Base-by-base conservation (phyloP, 2,113 vertebrate species). In the Egretta garzetta region DNA sequence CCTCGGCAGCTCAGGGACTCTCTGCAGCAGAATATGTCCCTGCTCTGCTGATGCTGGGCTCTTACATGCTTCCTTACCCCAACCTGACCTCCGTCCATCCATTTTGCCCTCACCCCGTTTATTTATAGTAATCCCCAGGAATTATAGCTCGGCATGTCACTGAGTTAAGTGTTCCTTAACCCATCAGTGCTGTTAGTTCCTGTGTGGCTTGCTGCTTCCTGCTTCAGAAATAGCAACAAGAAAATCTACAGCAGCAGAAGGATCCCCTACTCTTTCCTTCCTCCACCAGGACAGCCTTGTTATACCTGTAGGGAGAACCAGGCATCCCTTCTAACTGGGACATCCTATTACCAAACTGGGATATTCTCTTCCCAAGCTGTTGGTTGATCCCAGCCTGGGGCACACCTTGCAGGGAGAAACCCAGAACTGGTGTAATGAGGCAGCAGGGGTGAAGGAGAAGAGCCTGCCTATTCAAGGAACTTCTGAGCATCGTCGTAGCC, bases 101-200 rank as follows among this genome's bases (percentile, higher is more conserved):
- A 22, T 92, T 95, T 93, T 88, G 24, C n/a, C 63, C 35, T 80
- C 32, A 43, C 22, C 32, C 30, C 66, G 43, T 80, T 70, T 86
- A 84, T 94, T 97, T 96, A 89, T 88, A 93, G 68, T 95, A 93
- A 95, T 95, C 72, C 83, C 75, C 59, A 58, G 53, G 89, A 95
- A 87, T 67, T 70, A 80, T 7, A 91, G 72, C 35, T 55, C 4
- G 3, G 47, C 32, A 19, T 88, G 66, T 88, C 77, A 76, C 45
- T 47, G 58, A 77, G 30, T 88, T 88, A 87, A 94, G 37, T 66
- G 74, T 92, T 86, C 33, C 81, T 86, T 85, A 92, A 83, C 72
- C 50, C 14, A 19, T 90, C 2, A 0, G 12, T 76, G 26, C 33
- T 70, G 16, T 21, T 50, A 50, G 53, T 64, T 91, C 59, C 52